Percentiles rank a stretch among this genome's conserved stretches.
Evolutionary conservation across 2,113 vertebrate species (phyloP).

Genomic region (Sylvilagus bachmani): DNA sequence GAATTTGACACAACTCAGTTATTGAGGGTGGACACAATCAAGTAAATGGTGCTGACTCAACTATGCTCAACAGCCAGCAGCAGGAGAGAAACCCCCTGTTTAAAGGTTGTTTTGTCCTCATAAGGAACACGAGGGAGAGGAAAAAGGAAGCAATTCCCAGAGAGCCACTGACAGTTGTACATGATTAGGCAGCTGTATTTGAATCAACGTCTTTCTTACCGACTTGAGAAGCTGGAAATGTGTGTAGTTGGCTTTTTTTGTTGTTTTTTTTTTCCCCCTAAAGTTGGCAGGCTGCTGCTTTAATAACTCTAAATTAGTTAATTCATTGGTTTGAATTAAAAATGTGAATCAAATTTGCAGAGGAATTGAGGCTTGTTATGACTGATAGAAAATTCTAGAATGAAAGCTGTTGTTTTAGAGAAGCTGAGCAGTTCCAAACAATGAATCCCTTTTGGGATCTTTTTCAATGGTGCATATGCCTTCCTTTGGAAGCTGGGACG

Average conservation of each 20-base stretch:
- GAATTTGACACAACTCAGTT: neutral
- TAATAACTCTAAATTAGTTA: slow-evolving; percentile 76
- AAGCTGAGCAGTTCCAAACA: slow-evolving; percentile 40
- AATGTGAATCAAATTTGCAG: slow-evolving; percentile 62
- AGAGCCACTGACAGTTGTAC: slow-evolving; percentile 28
- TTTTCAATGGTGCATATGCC: slow-evolving; percentile 8
- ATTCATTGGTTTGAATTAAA: slow-evolving; percentile 72
- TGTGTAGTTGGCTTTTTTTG: slow-evolving; percentile 62
- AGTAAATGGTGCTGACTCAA: neutral
- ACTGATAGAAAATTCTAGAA: slow-evolving; percentile 60
- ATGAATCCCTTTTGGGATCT: neutral
- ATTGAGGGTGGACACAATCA: fast-evolving
- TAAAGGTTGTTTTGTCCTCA: neutral
- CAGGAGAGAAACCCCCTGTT: neutral
- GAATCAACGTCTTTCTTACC: slow-evolving; percentile 37
- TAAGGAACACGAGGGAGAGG: slow-evolving; percentile 7
- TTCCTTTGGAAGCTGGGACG: neutral
- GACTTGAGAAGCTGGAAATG: slow-evolving; percentile 59
- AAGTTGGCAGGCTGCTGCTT: slow-evolving; percentile 68
- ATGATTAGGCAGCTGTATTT: slow-evolving; percentile 52
- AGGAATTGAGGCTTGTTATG: slow-evolving; percentile 59
- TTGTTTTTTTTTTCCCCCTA: neutral
- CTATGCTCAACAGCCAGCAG: neutral
- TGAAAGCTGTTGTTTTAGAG: slow-evolving; percentile 12
- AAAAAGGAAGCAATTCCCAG: slow-evolving; percentile 19